Evolutionary conservation across 2,797 vertebrate species (phyloP).

Genomic region (Acanthurus tractus): DNA sequence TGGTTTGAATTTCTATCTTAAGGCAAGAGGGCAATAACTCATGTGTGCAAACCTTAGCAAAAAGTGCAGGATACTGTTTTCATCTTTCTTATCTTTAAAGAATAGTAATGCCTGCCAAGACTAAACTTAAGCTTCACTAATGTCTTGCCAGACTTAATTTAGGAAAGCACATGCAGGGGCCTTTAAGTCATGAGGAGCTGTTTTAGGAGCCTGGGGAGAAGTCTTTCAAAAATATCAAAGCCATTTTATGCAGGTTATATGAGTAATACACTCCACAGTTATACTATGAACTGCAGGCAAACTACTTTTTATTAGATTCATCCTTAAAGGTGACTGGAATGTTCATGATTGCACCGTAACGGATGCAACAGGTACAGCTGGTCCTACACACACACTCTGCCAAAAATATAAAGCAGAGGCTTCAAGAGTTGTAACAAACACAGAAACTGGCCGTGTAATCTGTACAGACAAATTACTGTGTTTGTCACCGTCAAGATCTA

Average conservation of each 20-base stretch:
- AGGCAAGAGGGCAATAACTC: constrained; percentile 65
- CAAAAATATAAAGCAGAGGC: constrained; percentile 45
- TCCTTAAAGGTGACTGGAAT: background rate
- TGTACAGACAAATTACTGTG: constrained; percentile 42
- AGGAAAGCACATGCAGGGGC: constrained; percentile 47
- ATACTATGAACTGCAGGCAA: constrained; percentile 11
- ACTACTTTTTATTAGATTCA: constrained; percentile 35
- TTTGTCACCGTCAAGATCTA: constrained; percentile 62
- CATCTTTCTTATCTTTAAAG: constrained; percentile 66
- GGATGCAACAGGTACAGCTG: constrained; percentile 26
- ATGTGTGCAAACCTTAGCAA: constrained; percentile 51
- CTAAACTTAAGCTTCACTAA: constrained; percentile 65
- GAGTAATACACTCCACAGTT: background rate
- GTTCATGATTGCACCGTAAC: constrained; percentile 5
- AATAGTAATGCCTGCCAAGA: constrained; percentile 53
- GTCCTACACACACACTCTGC: constrained; percentile 10
- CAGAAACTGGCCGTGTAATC: constrained; percentile 40
- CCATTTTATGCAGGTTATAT: constrained; percentile 26
- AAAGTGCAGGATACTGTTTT: constrained; percentile 67
- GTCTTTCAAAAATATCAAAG: constrained; percentile 39
- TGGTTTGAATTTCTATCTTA: constrained; percentile 64
- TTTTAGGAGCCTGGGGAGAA: constrained; percentile 40
- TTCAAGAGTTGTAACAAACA: constrained; percentile 31
- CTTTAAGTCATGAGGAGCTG: constrained; percentile 48
- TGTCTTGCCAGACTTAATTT: constrained; percentile 73